Evolutionary conservation across 2,888 invertebrate species (phyloP).

Genomic region (Ormyrus nitidulus): DNA sequence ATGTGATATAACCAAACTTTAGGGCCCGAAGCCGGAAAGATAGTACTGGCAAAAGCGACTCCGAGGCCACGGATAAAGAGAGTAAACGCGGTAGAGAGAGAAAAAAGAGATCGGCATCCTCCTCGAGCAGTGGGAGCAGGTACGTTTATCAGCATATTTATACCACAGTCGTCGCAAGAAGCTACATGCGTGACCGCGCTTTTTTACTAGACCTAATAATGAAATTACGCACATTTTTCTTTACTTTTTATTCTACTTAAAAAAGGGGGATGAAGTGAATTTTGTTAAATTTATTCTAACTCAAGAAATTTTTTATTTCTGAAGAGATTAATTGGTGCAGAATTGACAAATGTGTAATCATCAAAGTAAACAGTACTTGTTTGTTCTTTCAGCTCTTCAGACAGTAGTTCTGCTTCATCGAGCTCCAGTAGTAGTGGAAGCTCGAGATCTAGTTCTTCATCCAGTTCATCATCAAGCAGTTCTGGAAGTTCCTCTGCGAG

Average conservation of each 20-base stretch:
- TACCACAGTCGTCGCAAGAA: too few species aligned
- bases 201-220: too few species aligned
- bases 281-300: background rate
- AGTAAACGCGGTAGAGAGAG: constrained; percentile 81
- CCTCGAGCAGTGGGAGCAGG: constrained; percentile 88
- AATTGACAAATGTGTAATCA: background rate
- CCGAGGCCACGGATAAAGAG: constrained; percentile 83
- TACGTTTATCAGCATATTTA: constrained; percentile 72
- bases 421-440: constrained; percentile 77
- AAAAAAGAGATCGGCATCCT: constrained; percentile 85
- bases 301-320: background rate
- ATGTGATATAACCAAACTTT: constrained; percentile 52
- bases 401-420: constrained; percentile 82
- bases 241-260: too few species aligned
- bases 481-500: constrained; percentile 80
- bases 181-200: too few species aligned
- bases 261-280: too few species aligned
- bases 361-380: constrained; percentile 12
- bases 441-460: constrained; percentile 83
- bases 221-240: too few species aligned
- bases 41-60: constrained; percentile 76
- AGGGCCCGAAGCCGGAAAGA: constrained; percentile 87
- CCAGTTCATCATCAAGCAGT: constrained; percentile 87
- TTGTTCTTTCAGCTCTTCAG: constrained; percentile 80
- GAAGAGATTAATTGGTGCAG: background rate